Base-by-base conservation (phyloP, 2,113 vertebrate species). In the Piaya cayana region DNA sequence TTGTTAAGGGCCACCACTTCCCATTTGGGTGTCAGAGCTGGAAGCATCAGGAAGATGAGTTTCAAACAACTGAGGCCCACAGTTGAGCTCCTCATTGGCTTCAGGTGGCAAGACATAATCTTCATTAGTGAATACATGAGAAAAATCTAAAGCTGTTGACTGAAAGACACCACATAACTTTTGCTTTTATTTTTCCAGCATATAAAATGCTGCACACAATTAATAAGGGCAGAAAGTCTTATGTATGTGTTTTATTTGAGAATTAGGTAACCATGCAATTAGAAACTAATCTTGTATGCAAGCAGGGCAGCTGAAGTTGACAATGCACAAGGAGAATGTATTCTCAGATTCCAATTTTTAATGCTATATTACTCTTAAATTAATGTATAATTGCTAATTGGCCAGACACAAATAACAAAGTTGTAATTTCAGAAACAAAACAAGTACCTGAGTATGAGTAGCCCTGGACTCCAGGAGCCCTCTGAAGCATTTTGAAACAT, bases 61-160 rank as follows among this genome's bases (percentile, higher is more conserved):
- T 59, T 78, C 53, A 55, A 42, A 17, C 22, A 26, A 52, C 4
- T 0, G 19, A 3, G 4, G 39, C 9, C 27, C 0, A 0, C 34
- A 9, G 7, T 3, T 42, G 12, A 2, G 8, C 6, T 71, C 43
- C 53, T 62, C n/a, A 5, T 25, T n/a, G 47, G 10, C 53, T 37
- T 49, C 37, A 26, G 25, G n/a, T 45, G 27, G 20, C 7, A 11
- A 47, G 32, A 47, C 12, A 37, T 11, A 7, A 6, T 49, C 45
- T 71, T 60, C 15, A 1, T 39, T 64, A 49, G n/a, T 8, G 19
- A 90, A 47, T 23, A 36, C 5, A 4, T 8, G 39, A 85, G 60
- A 52, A 85, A 79, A 63, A 68, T 12, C n/a, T 52, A 14, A 72
- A 76, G 68, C 43, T 19, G 19, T 18, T n/a, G 39, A 43, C 49